Percentiles rank a stretch among this genome's conserved stretches.
Evolutionary conservation across 2,113 vertebrate genomes (phyloP).

Genomic region (Bostrychus sinensis): DNA sequence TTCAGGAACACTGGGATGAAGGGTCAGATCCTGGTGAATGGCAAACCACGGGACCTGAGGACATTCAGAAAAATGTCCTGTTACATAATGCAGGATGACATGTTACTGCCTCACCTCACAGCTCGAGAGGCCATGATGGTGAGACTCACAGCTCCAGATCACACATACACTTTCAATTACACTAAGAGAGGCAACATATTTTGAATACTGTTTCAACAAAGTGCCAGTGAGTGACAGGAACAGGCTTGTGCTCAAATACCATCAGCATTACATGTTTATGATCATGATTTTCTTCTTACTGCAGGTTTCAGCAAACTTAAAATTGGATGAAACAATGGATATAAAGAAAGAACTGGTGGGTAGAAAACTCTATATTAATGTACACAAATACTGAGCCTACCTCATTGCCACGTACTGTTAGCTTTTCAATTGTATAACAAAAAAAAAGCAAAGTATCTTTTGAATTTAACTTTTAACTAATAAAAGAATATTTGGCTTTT

Average conservation of each 20-base stretch:
- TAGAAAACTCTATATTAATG: not conserved
- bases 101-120: slow-evolving; percentile 93
- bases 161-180: not conserved
- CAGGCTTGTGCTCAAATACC: not conserved
- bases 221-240: not conserved
- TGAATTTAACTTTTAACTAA: too few relatives aligned
- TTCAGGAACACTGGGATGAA: slow-evolving; percentile 94
- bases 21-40: slow-evolving; percentile 94
- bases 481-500: too few relatives aligned
- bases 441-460: too few relatives aligned
- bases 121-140: slow-evolving; percentile 97
- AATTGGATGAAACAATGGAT: slow-evolving; percentile 90
- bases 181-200: not conserved
- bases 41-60: slow-evolving; percentile 87
- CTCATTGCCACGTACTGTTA: not conserved
- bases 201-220: not conserved
- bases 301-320: slow-evolving; percentile 95
- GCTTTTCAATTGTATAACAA: too few relatives aligned
- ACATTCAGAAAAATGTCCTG: slow-evolving; percentile 99
- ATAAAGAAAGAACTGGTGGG: slow-evolving; percentile 94
- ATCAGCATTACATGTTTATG: not conserved
- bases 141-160: slow-evolving; percentile 48
- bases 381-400: too few relatives aligned
- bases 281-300: slow-evolving; percentile 3
- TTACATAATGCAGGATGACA: slow-evolving; percentile 99